Evolutionary conservation across 2,888 invertebrate genomes (phyloP).

Genomic region (Clusia tigrina): DNA sequence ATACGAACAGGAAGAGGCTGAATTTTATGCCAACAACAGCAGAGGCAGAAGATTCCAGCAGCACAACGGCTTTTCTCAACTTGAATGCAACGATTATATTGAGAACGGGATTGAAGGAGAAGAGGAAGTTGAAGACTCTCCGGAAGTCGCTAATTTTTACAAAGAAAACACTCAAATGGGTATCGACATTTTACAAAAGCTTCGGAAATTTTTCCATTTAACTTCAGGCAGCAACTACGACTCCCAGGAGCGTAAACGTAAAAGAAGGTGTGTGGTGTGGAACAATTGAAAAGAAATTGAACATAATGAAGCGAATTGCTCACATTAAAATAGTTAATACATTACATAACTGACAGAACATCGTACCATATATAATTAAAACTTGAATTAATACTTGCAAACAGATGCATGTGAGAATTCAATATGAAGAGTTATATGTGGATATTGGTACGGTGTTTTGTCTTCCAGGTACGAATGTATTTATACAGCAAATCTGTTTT

Average conservation of each 20-base stretch:
- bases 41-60: background rate
- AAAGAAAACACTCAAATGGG: slow-evolving; percentile 52
- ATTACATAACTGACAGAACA: background rate
- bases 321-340: too few species aligned
- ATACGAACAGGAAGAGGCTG: too few species aligned
- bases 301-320: too few species aligned
- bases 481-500: too few species aligned
- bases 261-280: slow-evolving; percentile 46
- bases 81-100: background rate
- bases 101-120: background rate
- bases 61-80: background rate
- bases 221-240: slow-evolving; percentile 34
- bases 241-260: slow-evolving; percentile 37
- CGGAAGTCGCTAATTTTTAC: background rate
- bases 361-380: too few species aligned
- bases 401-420: too few species aligned
- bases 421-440: too few species aligned
- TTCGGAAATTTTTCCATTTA: slow-evolving; percentile 39
- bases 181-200: slow-evolving; percentile 50
- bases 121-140: slow-evolving; percentile 15
- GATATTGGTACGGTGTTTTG: too few species aligned
- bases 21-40: too few species aligned
- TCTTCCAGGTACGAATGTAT: too few species aligned
- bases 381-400: too few species aligned
- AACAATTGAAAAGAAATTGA: too few species aligned